Percentiles rank a stretch among this genome's conserved stretches.
Evolutionary conservation across 2,113 vertebrate species (phyloP).

Genomic region (Clarias macrocephalus): DNA sequence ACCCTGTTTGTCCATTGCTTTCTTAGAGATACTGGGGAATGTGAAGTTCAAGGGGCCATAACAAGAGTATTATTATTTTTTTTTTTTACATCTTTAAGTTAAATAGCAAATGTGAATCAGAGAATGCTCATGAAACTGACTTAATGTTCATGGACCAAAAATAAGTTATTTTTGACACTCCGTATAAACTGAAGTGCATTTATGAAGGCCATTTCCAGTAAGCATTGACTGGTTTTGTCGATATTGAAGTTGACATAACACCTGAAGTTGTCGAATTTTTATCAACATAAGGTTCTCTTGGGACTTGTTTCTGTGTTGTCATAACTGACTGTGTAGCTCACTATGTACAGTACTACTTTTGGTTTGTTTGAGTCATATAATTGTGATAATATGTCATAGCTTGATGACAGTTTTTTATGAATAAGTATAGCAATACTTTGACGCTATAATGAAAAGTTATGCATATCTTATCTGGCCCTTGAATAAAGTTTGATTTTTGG

Average conservation of each 20-base stretch:
- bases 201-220: not conserved
- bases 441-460: not conserved
- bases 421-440: not conserved
- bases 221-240: not conserved
- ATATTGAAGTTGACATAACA: not conserved
- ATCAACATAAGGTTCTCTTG: not conserved
- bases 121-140: not conserved
- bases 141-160: not conserved
- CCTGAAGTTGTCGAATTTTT: not conserved
- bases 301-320: not conserved
- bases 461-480: not conserved
- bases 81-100: not conserved
- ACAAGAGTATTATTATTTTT: no score
- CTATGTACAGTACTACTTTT: not conserved
- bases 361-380: not conserved
- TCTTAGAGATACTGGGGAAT: conserved; percentile 10
- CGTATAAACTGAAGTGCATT: not conserved
- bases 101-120: not conserved
- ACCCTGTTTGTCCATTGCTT: not conserved
- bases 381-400: not conserved
- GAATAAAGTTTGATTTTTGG: not conserved
- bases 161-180: not conserved
- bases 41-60: not conserved
- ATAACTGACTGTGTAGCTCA: not conserved
- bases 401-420: not conserved